Conservation (phyloP, 2,888 invertebrate genomes). For the Adineta ricciae region DNA sequence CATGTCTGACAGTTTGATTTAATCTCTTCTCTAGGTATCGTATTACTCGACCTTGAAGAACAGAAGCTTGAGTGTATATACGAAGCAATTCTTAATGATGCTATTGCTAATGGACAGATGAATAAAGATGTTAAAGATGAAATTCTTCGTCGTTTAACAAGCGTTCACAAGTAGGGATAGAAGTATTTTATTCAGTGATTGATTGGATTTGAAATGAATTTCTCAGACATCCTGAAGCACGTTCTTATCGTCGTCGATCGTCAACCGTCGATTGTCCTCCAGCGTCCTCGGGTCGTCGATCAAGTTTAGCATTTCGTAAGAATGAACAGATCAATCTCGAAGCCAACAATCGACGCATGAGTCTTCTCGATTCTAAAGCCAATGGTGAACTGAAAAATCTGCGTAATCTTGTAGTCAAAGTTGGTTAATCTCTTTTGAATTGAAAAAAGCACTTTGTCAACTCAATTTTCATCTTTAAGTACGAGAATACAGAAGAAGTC, state of each 20-base stretch:
- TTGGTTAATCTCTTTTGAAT: background rate
- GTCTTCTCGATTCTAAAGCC: background rate
- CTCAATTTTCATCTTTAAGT: background rate
- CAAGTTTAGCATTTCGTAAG: constrained; percentile 11
- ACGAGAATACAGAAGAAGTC: background rate
- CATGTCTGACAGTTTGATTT: too few relatives aligned
- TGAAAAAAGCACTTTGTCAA: too few relatives aligned
- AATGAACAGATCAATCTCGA: background rate
- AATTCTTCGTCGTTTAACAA: constrained; percentile 19
- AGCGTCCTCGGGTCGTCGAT: background rate
- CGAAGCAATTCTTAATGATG: constrained; percentile 26
- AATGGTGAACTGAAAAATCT: background rate
- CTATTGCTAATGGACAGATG: constrained; percentile 30
- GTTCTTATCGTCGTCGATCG: background rate
- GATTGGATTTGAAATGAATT: too few relatives aligned
- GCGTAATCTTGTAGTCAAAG: background rate
- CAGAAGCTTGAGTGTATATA: constrained; percentile 10
- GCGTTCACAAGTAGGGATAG: constrained; percentile 18
- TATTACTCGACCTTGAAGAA: constrained; percentile 12
- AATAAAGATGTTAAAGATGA: constrained; percentile 30
- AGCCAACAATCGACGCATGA: background rate
- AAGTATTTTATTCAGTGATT: too few relatives aligned
- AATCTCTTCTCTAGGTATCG: background rate
- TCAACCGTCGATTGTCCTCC: background rate
- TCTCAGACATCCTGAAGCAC: background rate